Evolutionary conservation across 2,113 vertebrate genomes (phyloP).

Genomic region (Oxyruncus cristatus): DNA sequence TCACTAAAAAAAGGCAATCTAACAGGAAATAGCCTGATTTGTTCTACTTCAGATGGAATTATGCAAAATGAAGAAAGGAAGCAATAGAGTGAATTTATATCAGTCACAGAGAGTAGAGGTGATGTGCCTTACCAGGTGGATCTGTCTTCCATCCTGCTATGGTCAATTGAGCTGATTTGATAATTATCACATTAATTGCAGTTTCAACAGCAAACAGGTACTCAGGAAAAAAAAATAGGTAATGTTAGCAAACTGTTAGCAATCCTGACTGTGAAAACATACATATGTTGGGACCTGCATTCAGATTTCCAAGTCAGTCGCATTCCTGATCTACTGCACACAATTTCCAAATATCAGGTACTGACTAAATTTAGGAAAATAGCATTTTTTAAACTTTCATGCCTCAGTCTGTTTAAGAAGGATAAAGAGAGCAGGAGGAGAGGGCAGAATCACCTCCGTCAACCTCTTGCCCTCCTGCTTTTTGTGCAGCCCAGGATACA

Average conservation of each 20-base stretch:
- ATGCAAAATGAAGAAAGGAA: background rate
- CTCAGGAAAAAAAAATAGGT: background rate
- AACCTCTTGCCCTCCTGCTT: background rate
- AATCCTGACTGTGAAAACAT: background rate
- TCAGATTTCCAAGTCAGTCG: background rate
- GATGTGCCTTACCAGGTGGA: background rate
- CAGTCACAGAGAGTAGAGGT: background rate
- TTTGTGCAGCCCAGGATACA: background rate
- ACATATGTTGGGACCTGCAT: background rate
- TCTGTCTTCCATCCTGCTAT: fast-evolving
- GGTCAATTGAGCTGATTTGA: background rate
- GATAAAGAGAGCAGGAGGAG: background rate
- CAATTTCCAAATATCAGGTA: background rate
- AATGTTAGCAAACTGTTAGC: background rate
- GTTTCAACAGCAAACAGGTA: background rate
- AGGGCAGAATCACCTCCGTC: background rate
- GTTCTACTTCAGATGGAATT: background rate
- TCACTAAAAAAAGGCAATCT: background rate
- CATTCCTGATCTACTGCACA: background rate
- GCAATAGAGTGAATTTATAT: background rate
- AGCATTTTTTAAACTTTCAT: background rate
- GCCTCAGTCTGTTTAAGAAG: background rate
- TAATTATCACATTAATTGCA: background rate
- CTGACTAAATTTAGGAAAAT: background rate
- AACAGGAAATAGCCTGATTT: background rate